Base-by-base conservation (phyloP, 1,140 invertebrate genomes). In the Pseudobourletiella spinata region DNA sequence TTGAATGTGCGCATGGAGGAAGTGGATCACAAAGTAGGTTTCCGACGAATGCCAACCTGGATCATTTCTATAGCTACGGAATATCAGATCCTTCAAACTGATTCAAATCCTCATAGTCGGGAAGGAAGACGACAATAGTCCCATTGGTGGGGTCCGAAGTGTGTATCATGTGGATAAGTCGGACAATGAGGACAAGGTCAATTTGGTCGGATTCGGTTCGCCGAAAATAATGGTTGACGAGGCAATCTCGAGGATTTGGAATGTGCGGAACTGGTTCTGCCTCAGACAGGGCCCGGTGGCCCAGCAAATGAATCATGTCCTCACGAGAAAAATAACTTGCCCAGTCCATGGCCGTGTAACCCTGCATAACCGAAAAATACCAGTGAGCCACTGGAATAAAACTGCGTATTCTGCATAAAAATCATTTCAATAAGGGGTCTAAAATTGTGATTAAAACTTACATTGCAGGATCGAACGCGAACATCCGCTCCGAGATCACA, bases 61-160 rank as follows among this genome's bases (percentile, higher is more conserved):
- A 39, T 39, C 32, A 11, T 39, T 8, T 11, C n/a, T 8, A n/a
- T 11, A 8, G n/a, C 32, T 39, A 11, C n/a, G 8, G 80, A 72
- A 25, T 2, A 96, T 83, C 54, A 78, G 77, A 11, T 91, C 86
- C 65, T 83, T 79, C 48, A 95, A n/a, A 75, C 0, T 76, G 78
- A 0, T 89, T 83, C 68, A 98, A 96, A 64, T 96, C 91, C 71
- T 95, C 91, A 74, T 95, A 98, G 0, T 93, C 93, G 0, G 95
- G 89, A 2, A 98, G 75, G 78, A 97, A 98, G 1, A 97, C 79
- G 20, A 97, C 78, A 57, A 96, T 86, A 32, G 88, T 84, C n/a
- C 92, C 91, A 2, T 42, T 46, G 15, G 22, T 18, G n/a, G 51
- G 15, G 15, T 22, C 15, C 18, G 15, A 50, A 11, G 35, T 39